These are phyloP conservation scores for Arizona elegans DNA, from an alignment of 2,113 vertebrate genomes.

Conservation along the genomic window DNA sequence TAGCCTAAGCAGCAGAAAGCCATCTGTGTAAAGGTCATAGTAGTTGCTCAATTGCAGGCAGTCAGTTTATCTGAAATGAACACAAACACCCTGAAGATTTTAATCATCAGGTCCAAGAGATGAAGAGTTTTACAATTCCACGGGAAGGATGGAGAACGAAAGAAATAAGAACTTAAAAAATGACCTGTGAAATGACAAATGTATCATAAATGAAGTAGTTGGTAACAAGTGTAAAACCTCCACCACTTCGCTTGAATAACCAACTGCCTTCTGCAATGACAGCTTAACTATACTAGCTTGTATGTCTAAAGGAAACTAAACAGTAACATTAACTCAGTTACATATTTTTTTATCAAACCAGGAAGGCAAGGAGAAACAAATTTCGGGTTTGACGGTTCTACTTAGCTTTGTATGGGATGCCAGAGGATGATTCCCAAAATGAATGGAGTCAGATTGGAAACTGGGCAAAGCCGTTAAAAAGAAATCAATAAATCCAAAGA, in stretches of 20 bases:
- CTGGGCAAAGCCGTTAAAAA: background rate
- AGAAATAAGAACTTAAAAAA: slow-evolving; percentile 11
- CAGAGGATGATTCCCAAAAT: background rate
- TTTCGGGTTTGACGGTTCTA: background rate
- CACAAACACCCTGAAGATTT: slow-evolving; percentile 44
- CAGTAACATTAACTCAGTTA: background rate
- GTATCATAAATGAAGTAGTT: slow-evolving; percentile 33
- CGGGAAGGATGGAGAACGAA: slow-evolving; percentile 8
- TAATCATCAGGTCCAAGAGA: slow-evolving; percentile 28
- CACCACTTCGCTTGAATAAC: background rate
- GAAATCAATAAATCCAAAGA: background rate
- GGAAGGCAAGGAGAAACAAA: background rate
- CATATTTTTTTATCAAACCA: background rate
- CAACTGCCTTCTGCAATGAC: background rate
- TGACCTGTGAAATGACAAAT: slow-evolving; percentile 34
- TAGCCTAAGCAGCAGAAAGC: slow-evolving; percentile 50
- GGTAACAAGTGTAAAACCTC: background rate
- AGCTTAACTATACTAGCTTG: background rate
- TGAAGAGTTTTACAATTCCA: slow-evolving; percentile 1
- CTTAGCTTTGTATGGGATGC: background rate
- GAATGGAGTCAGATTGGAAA: background rate
- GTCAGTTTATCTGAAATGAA: slow-evolving; percentile 47
- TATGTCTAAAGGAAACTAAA: background rate
- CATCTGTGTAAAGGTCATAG: slow-evolving; percentile 51
- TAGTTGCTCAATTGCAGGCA: slow-evolving; percentile 34